Percentiles rank a stretch among this genome's conserved stretches.
These are phyloP conservation scores for Hirundo rustica DNA, from an alignment of 2,797 vertebrate genomes.

Conservation along the genomic window DNA sequence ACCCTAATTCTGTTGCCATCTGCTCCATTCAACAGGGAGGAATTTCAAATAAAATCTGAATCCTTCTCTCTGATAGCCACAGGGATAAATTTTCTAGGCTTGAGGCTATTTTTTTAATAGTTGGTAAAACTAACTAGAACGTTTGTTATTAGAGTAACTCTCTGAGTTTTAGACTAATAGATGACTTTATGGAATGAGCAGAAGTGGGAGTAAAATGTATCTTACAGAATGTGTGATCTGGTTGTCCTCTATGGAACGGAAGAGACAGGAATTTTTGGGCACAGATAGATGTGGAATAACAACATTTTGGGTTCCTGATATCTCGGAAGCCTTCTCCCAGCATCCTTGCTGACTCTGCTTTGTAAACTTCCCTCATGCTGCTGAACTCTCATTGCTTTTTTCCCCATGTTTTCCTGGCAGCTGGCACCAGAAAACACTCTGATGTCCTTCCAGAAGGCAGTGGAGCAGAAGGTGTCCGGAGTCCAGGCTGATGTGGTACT, in stretches of 20 bases:
- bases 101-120: background rate
- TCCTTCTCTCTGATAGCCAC: background rate
- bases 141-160: background rate
- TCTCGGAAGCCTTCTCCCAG: background rate
- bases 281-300: background rate
- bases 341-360: accelerated
- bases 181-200: background rate
- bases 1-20: background rate
- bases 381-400: background rate
- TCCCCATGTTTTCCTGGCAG: constrained; percentile 48
- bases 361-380: background rate
- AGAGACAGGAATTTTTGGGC: background rate
- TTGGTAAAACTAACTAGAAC: background rate
- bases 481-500: constrained; percentile 89
- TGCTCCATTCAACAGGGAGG: background rate
- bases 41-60: background rate
- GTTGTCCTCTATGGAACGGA: background rate
- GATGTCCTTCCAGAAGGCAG: constrained; percentile 92
- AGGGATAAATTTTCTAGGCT: background rate
- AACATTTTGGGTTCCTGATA: background rate
- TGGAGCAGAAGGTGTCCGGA: constrained; percentile 85
- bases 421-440: constrained; percentile 94
- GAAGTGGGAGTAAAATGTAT: background rate
- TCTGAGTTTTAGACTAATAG: background rate
- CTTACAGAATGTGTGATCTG: background rate